A percentile compares a stretch with the other conserved stretches of the same genome.
phyloP scores from a whole-genome alignment of 2,113 vertebrate species.

The Microtus richardsoni region DNA sequence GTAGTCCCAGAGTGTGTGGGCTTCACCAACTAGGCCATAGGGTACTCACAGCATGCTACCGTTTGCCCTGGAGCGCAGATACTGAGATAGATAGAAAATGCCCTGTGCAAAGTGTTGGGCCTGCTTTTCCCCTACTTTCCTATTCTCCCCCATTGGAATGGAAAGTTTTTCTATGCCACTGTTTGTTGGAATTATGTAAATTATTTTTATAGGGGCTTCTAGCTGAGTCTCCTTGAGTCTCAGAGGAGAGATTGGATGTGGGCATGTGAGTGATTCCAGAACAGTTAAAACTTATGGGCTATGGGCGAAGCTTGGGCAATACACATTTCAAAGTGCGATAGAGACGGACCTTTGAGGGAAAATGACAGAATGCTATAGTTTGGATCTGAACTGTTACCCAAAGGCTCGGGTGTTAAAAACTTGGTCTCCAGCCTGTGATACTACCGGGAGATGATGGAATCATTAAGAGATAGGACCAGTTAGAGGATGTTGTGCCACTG shows the following conservation, averaged over 20 bases:
- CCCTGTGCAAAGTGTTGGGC: background rate
- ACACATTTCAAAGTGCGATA: background rate
- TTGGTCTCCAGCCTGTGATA: background rate
- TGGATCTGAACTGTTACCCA: background rate
- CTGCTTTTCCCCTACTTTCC: background rate
- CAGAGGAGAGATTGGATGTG: background rate
- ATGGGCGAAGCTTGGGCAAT: background rate
- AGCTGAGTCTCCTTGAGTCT: background rate
- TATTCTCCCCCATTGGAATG: background rate
- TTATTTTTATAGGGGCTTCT: background rate
- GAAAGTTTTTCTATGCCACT: background rate
- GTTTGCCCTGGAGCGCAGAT: background rate
- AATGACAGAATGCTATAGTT: background rate
- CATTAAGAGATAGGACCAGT: background rate
- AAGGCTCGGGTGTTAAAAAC: background rate
- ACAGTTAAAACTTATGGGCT: background rate
- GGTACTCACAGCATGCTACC: background rate
- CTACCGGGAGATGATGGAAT: background rate
- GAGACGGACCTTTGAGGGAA: background rate
- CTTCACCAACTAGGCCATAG: background rate
- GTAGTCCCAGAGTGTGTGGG: background rate
- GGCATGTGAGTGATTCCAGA: background rate
- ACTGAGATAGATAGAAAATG: background rate
- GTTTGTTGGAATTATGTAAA: background rate
- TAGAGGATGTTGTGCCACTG: background rate